phyloP scores from a whole-genome alignment of 2,888 invertebrate genomes.

The Megastigmus dorsalis region DNA sequence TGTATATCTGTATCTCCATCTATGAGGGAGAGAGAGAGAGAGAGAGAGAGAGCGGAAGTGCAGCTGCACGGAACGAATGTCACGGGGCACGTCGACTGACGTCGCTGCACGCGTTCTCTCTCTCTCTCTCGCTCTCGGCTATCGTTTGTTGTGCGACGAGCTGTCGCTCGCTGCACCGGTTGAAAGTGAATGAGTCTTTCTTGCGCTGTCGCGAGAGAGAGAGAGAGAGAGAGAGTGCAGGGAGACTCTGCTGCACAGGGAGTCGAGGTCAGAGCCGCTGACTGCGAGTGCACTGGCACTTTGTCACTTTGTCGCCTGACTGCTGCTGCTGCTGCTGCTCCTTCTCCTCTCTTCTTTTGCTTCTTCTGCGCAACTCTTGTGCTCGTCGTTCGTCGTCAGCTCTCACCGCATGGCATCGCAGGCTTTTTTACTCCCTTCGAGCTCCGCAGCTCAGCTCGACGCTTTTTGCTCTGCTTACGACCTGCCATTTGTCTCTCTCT shows the following conservation, averaged over 20 bases:
- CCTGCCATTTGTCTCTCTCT: slow-evolving; percentile 26
- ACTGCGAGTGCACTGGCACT: slow-evolving; percentile 34
- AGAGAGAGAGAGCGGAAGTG: slow-evolving; percentile 57
- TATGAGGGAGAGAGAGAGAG: neutral
- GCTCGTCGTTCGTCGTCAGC: neutral
- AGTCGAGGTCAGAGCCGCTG: slow-evolving; percentile 7
- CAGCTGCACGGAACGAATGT: slow-evolving; percentile 60
- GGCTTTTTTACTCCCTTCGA: neutral
- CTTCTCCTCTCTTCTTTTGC: too few relatives aligned
- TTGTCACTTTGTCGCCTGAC: slow-evolving; percentile 48
- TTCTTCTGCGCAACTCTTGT: neutral
- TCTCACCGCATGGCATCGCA: neutral
- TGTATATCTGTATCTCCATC: slow-evolving; percentile 16
- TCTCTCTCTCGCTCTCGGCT: slow-evolving; percentile 55
- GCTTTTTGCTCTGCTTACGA: neutral
- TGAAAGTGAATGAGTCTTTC: slow-evolving; percentile 68
- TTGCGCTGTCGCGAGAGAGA: too few relatives aligned
- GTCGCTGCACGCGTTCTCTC: too few relatives aligned
- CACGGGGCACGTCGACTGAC: slow-evolving; percentile 53
- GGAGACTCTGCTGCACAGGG: too few relatives aligned
- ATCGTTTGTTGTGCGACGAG: slow-evolving; percentile 57
- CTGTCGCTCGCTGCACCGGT: slow-evolving; percentile 65
- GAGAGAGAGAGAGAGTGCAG: too few relatives aligned
- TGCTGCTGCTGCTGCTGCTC: neutral
- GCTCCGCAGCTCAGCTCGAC: neutral